These are phyloP conservation scores for Uloborus diversus DNA, from an alignment of 1,140 invertebrate species.

Conservation along the genomic window DNA sequence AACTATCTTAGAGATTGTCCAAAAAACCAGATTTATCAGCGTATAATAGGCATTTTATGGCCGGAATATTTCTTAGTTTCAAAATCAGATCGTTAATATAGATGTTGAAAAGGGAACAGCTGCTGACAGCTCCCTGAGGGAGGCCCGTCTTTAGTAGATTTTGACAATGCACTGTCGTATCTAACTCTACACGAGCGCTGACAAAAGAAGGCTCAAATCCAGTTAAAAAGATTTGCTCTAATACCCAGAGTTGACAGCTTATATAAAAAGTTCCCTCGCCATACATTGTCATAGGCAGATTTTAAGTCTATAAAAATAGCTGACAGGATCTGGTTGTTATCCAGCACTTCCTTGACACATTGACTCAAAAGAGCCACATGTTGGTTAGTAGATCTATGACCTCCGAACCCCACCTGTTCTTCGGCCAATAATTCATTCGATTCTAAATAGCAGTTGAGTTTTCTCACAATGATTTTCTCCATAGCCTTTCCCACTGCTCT, in stretches of 20 bases:
- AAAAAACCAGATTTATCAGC: slow-evolving; percentile 13
- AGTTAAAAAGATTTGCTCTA: no score
- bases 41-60: neutral
- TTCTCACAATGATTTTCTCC: slow-evolving; percentile 11
- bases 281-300: slow-evolving; percentile 15
- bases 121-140: slow-evolving; percentile 9
- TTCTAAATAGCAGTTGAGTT: slow-evolving; percentile 11
- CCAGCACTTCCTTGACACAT: slow-evolving; percentile 3
- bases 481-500: neutral
- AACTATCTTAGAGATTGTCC: neutral
- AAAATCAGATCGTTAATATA: slow-evolving; percentile 1
- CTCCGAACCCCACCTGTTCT: slow-evolving; percentile 6
- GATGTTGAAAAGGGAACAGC: slow-evolving; percentile 10
- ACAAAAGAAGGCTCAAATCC: neutral
- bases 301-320: slow-evolving; percentile 5
- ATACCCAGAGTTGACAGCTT: slow-evolving; percentile 1
- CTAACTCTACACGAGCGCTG: neutral
- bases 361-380: no score
- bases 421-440: neutral
- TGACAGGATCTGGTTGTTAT: slow-evolving; percentile 1
- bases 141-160: neutral
- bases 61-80: neutral
- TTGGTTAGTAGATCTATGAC: no score
- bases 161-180: neutral
- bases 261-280: neutral